phyloP scores from a whole-genome alignment of 2,888 invertebrate genomes.

The Augiades crinisus region DNA sequence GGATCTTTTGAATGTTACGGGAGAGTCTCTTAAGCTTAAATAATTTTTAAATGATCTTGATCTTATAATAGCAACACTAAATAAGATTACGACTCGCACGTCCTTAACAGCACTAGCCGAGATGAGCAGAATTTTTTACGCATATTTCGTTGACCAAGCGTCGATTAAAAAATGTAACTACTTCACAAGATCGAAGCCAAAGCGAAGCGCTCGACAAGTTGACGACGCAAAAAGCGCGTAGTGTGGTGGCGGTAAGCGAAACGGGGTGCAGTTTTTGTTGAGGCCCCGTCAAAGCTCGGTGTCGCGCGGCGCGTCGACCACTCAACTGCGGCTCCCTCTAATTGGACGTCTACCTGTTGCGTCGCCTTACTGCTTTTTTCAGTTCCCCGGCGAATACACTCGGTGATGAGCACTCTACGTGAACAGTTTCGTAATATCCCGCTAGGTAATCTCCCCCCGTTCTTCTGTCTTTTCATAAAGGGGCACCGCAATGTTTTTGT shows the following conservation, averaged over 20 bases:
- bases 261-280: conserved; percentile 69
- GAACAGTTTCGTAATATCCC: conserved; percentile 58
- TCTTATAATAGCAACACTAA: no score
- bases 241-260: conserved; percentile 64
- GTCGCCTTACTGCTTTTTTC: conserved; percentile 63
- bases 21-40: no score
- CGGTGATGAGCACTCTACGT: conserved; percentile 61
- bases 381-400: conserved; percentile 51
- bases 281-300: conserved; percentile 64
- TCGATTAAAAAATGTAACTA: conserved; percentile 32
- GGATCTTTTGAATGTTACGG: no score
- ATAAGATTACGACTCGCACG: no score
- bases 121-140: conserved; percentile 9
- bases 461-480: conserved; percentile 30
- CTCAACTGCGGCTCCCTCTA: conserved; percentile 70
- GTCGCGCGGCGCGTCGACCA: conserved; percentile 66
- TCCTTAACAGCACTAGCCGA: no score
- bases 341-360: conserved; percentile 80
- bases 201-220: conserved; percentile 63
- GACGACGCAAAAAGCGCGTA: conserved; percentile 61
- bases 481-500: background rate
- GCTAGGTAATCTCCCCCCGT: conserved; percentile 43
- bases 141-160: conserved; percentile 13
- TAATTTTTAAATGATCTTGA: no score
- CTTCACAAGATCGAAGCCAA: conserved; percentile 58